Percentiles rank a stretch among this genome's conserved stretches.
These are phyloP conservation scores for Protobothrops mucrosquamatus DNA, from an alignment of 2,113 vertebrate genomes.

Conservation along the genomic window DNA sequence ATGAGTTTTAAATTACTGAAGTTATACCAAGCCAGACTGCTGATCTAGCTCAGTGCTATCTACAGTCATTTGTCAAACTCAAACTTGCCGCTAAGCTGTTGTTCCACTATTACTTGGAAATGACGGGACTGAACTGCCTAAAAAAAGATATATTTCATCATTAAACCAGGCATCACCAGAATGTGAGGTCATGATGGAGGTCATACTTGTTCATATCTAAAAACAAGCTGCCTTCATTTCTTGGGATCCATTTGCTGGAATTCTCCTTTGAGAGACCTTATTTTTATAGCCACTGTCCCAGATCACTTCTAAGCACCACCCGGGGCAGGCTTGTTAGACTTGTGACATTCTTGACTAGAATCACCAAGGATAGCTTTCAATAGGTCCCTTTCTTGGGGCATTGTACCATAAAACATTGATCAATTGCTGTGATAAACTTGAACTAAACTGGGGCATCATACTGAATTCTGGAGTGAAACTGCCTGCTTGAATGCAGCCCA, in stretches of 20 bases:
- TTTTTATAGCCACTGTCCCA: not conserved
- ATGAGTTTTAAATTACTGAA: not conserved
- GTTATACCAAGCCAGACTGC: not conserved
- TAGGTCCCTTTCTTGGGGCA: not conserved
- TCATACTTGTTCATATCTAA: not conserved
- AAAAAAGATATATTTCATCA: not conserved
- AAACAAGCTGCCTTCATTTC: not conserved
- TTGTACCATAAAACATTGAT: not conserved
- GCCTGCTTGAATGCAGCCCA: not conserved
- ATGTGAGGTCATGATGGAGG: not conserved
- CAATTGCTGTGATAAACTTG: not conserved
- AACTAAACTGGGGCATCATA: not conserved
- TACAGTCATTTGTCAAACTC: not conserved
- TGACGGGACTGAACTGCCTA: not conserved
- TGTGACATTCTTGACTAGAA: not conserved
- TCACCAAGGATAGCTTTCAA: not conserved
- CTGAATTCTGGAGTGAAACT: not conserved
- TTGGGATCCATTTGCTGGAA: not conserved
- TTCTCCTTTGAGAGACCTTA: not conserved
- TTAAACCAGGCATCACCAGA: not conserved
- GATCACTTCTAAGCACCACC: not conserved
- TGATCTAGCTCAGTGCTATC: not conserved
- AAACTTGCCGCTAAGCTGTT: not conserved
- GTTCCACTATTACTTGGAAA: not conserved
- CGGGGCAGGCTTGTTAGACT: not conserved